phyloP scores from a whole-genome alignment of 1,140 invertebrate species.

The Drosophila bocqueti region DNA sequence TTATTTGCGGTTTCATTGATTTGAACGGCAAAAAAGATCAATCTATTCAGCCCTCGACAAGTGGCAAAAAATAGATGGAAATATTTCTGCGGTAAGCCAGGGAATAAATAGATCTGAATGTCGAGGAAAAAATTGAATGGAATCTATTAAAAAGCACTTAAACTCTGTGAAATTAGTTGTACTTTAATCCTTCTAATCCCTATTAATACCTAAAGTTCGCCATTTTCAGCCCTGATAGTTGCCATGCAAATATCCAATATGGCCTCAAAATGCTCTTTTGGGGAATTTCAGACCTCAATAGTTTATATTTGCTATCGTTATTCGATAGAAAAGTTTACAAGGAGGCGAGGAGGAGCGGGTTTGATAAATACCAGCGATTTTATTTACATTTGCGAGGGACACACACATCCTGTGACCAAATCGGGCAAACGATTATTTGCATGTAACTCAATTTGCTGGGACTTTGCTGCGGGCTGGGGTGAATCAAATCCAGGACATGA shows the following conservation, averaged over 20 bases:
- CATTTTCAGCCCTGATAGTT: background rate
- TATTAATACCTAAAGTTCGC: background rate
- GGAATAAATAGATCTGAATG: background rate
- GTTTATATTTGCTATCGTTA: slow-evolving; percentile 8
- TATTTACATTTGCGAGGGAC: slow-evolving; percentile 45
- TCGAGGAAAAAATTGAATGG: background rate
- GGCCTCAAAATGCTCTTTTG: slow-evolving; percentile 1
- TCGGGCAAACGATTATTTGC: slow-evolving; percentile 76
- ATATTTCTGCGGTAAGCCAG: background rate
- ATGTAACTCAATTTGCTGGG: slow-evolving; percentile 77
- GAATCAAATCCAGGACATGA: slow-evolving; percentile 59
- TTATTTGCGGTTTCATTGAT: slow-evolving; percentile 34
- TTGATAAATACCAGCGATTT: slow-evolving; percentile 58
- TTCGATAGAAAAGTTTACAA: slow-evolving; percentile 4
- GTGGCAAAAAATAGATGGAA: slow-evolving; percentile 4
- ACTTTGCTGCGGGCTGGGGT: slow-evolving; percentile 20
- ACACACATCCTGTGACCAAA: slow-evolving; percentile 40
- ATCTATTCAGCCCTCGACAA: background rate
- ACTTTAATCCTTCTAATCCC: background rate
- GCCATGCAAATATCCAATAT: background rate
- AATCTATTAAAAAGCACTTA: slow-evolving; percentile 10
- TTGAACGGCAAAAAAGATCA: slow-evolving; percentile 4
- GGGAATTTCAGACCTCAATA: background rate
- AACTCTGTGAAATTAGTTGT: background rate
- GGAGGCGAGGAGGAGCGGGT: background rate